Evolutionary conservation across 2,113 vertebrate species (phyloP), one percentile per base, ranked within the genome.

Genomic region (Dicaeum eximium): DNA sequence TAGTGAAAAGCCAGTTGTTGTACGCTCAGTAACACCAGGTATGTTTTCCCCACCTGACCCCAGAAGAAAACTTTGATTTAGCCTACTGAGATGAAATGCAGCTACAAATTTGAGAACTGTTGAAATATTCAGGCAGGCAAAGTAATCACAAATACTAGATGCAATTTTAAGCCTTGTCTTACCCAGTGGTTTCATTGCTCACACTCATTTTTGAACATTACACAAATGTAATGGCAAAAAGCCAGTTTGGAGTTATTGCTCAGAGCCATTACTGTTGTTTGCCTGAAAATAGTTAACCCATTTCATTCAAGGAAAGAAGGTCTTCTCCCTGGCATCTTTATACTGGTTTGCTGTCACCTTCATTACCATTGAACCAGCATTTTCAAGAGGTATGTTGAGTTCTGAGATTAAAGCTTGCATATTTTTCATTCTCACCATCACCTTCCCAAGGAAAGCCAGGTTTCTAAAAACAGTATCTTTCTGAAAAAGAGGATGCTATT

Each of bases 1-100:
- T 94, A 99, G 99, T 97, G 99, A 99, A 97, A 99, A 99, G 97
- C 99, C 99, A 24, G 99, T 99, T 96, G 99, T 99, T 86, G 99
- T 99, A 71, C 99, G 99, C 83, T 99, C 99, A 66, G 99, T 99
- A 84, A 99, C 99, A 90, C 99, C 99, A 99, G 99, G 99, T 99
- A 97, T 97, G 98, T 73, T 80, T 82, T 61, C 72, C 31, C 4
- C 87, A 56, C 40, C 33, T 80, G 79, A 77, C 16, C 14, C 17
- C 30, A 88, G 47, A 86, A 94, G 38, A 62, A 86, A 80, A 51
- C 48, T 86, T 77, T 5, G 17, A 44, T n/a, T 93, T 90, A 37
- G 58, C 40, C 50, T 85, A 4, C 73, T 64, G 56, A 80, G 74
- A 17, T 67, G 16, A 83, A 92, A 80, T 80, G 16, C 38, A 58